These are phyloP conservation scores for Chelidonichthys spinosus DNA, from an alignment of 2,797 vertebrate genomes.

Conservation along the genomic window DNA sequence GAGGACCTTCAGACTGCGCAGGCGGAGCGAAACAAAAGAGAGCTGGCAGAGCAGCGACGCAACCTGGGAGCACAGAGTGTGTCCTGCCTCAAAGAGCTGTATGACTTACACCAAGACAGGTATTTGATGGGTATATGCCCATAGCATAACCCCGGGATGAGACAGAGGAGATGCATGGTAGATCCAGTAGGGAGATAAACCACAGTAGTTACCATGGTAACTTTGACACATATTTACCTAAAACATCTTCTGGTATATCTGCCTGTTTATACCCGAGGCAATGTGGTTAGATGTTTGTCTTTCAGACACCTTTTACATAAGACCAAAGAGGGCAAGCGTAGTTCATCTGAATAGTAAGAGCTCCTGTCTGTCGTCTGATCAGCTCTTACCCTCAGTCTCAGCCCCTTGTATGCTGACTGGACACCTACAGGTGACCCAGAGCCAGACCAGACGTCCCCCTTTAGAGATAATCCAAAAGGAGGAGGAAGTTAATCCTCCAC, in stretches of 20 bases:
- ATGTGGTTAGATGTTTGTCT: not conserved
- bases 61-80: constrained; percentile 87
- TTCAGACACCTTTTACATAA: not conserved
- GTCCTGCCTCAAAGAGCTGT: constrained; percentile 92
- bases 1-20: constrained; percentile 87
- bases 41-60: constrained; percentile 82
- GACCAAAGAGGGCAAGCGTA: not conserved
- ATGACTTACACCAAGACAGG: constrained; percentile 89
- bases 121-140: constrained; percentile 61
- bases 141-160: not conserved
- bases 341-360: not conserved
- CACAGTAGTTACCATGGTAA: not conserved
- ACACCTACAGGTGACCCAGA: constrained; percentile 53
- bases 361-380: constrained; percentile 13
- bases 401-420: constrained; percentile 54
- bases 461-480: constrained; percentile 70
- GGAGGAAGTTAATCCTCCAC: constrained; percentile 50
- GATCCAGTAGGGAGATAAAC: not conserved
- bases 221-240: not conserved
- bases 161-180: constrained; percentile 11
- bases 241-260: not conserved
- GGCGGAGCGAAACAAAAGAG: constrained; percentile 76
- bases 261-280: not conserved
- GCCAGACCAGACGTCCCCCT: constrained; percentile 48
- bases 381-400: constrained; percentile 25